Percentiles rank a stretch among this genome's conserved stretches.
Conservation (phyloP, 1,140 invertebrate species). For the Scylla paramamosain region DNA sequence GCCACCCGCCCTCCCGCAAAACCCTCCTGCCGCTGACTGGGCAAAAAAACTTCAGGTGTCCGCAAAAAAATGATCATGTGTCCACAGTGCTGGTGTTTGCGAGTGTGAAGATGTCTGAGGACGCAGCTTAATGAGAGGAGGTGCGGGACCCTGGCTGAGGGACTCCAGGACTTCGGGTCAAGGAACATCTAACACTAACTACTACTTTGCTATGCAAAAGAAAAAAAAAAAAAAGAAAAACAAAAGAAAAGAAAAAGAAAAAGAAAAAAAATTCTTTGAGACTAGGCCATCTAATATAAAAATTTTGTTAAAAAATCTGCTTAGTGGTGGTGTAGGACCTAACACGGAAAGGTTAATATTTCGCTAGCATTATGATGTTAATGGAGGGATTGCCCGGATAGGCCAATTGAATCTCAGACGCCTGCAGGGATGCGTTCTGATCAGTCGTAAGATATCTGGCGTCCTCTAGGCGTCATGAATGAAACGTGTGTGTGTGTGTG, state of each 20-base stretch:
- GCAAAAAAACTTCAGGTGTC: constrained; percentile 1
- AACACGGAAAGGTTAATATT: neutral
- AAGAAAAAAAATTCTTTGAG: neutral
- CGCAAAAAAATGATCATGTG: neutral
- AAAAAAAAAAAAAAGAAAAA: neutral
- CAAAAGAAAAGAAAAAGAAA: no score
- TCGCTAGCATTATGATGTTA: neutral
- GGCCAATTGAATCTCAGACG: constrained; percentile 74
- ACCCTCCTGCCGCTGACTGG: constrained; percentile 8
- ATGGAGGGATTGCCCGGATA: constrained; percentile 66
- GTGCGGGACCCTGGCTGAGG: constrained; percentile 2
- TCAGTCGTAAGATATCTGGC: constrained; percentile 29
- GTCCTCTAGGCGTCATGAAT: neutral
- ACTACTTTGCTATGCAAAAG: neutral
- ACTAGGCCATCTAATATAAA: neutral
- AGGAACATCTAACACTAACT: neutral
- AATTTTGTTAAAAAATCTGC: neutral
- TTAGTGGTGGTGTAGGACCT: neutral
- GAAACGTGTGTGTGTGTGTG: neutral
- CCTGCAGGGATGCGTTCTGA: constrained; percentile 66
- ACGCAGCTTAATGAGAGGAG: neutral
- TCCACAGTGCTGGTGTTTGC: constrained; percentile 6
- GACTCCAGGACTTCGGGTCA: neutral
- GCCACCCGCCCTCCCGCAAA: constrained; percentile 6
- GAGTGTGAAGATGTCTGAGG: neutral